Evolutionary conservation across 2,797 vertebrate species (phyloP), one percentile per base, ranked within the genome.

Genomic region (Cuniculus paca): DNA sequence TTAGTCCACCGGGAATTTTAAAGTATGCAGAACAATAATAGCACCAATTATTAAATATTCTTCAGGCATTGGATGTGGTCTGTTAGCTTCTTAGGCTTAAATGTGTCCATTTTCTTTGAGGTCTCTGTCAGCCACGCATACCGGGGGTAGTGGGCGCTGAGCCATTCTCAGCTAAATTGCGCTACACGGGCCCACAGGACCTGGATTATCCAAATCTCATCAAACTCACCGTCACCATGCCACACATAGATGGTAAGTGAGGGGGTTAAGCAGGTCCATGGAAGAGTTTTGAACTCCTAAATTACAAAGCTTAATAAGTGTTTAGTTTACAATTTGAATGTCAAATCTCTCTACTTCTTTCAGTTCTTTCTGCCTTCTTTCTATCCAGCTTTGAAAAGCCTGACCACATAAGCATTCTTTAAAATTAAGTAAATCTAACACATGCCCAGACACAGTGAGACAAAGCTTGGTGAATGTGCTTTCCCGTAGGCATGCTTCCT

Each of bases 151-250:
- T 99, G 87, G 99, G 99, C 50, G 99, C 99, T 5, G 99, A 99
- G 97, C 99, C 99, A 0, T 99, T 99, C 98, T 99, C 99, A 92
- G 99, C 99, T 79, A 99, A 99, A 88, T 96, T 99, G 91, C 99
- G 99, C 22, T 99, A 99, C 97, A 99, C 99, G 0, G 99, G 99
- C 70, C 96, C 99, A 0, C 99, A 99, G 94, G 99, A 99, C 97
- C 92, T 98, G 0, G 98, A 99, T 79, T 99, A 99, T 93, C 96
- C 99, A 83, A 99, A 99, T 97, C 99, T 99, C 84, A 99, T 99
- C 98, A 99, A 99, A 98, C 98, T 99, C 77, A 99, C 99, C 0
- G 99, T 99, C 98, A 99, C 99, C 60, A 99, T 99, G 99, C 99
- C 99, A 52, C 99, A 99, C 98, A 99, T 99, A 79, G 99, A 99